phyloP scores from a whole-genome alignment of 2,113 vertebrate species.

The Echinops telfairi region DNA sequence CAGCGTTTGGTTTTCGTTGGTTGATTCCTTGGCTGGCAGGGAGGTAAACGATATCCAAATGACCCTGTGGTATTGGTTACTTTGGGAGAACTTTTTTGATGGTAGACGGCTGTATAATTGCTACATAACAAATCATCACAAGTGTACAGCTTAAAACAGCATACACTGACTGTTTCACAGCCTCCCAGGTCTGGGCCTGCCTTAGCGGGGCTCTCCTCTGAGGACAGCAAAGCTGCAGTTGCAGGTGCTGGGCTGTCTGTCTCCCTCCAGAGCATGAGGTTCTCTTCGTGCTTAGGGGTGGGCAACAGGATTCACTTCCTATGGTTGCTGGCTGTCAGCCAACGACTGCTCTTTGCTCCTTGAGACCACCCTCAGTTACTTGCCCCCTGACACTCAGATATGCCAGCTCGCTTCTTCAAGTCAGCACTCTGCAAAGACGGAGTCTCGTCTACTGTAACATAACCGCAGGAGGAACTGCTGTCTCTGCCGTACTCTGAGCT shows the following conservation, averaged over 20 bases:
- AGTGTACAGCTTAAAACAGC: not conserved
- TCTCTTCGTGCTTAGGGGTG: not conserved
- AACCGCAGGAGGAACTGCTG: not conserved
- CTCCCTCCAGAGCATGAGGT: conserved; percentile 24
- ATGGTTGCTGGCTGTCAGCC: not conserved
- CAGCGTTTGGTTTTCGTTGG: conserved; percentile 44
- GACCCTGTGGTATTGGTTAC: conserved; percentile 27
- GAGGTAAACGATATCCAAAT: not conserved
- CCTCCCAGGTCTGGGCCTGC: not conserved
- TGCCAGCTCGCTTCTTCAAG: conserved; percentile 7
- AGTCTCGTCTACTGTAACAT: not conserved
- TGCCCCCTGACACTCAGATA: not conserved
- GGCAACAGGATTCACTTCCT: conserved; percentile 38
- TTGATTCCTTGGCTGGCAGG: not conserved
- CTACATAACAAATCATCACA: not conserved
- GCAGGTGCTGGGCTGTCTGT: not conserved
- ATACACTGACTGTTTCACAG: conserved; percentile 32
- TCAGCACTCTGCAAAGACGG: conserved; percentile 25
- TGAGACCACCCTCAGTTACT: not conserved
- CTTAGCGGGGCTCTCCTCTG: not conserved
- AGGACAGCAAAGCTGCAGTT: not conserved
- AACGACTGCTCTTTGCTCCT: conserved; percentile 21
- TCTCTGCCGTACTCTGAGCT: not conserved
- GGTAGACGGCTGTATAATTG: conserved; percentile 26
- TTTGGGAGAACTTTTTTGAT: conserved; percentile 54